Evolutionary conservation across 1,140 invertebrate species (phyloP).

Genomic region (Meloidogyne exigua): DNA sequence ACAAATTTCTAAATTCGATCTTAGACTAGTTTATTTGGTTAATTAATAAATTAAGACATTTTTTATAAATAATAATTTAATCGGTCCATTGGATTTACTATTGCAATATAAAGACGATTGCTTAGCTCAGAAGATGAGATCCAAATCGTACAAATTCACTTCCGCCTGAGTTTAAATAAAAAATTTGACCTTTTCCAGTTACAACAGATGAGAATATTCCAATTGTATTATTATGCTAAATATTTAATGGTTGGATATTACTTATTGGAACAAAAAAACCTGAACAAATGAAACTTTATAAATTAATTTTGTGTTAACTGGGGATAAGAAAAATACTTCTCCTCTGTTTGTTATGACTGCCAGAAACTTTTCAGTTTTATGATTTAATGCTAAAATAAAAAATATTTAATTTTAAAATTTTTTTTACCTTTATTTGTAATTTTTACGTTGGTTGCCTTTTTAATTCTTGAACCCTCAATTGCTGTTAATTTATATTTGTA

Average conservation of each 20-base stretch:
- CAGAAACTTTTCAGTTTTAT: conserved; percentile 23
- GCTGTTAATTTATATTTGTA: conserved; percentile 42
- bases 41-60: neutral
- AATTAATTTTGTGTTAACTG: conserved; percentile 9
- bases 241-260: neutral
- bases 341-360: conserved; percentile 36
- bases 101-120: neutral
- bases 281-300: conserved; percentile 22
- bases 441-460: conserved; percentile 23
- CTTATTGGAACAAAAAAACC: conserved; percentile 18
- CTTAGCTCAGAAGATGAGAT: neutral
- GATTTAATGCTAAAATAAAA: conserved; percentile 22
- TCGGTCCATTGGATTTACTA: too few species aligned
- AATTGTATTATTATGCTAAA: conserved; percentile 34
- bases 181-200: conserved; percentile 34
- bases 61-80: neutral
- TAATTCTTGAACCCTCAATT: conserved; percentile 39
- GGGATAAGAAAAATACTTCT: conserved; percentile 35
- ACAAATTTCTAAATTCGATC: too few species aligned
- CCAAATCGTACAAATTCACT: conserved; percentile 36
- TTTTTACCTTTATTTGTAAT: conserved; percentile 16
- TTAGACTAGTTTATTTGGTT: neutral
- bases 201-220: conserved; percentile 33
- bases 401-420: conserved; percentile 6
- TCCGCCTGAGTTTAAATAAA: conserved; percentile 36